Conservation (phyloP, 2,113 vertebrate genomes). For the Bolborhynchus lineola region DNA sequence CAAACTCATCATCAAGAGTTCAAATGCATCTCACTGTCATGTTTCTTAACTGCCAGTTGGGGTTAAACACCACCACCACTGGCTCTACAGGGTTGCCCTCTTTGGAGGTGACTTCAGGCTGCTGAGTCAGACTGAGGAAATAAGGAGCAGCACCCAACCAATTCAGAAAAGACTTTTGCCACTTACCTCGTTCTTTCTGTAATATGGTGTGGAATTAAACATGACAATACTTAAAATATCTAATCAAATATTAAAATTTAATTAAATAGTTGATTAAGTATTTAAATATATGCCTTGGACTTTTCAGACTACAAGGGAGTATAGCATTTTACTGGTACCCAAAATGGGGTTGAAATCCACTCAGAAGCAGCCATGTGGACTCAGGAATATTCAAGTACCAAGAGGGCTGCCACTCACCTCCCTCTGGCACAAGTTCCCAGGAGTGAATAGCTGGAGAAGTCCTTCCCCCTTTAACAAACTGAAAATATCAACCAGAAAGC, state of each 20-base stretch:
- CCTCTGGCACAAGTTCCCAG: background rate
- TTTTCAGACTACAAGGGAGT: background rate
- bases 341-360: background rate
- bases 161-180: background rate
- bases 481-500: background rate
- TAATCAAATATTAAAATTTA: background rate
- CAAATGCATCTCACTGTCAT: fast-evolving
- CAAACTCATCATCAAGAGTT: background rate
- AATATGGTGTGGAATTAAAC: background rate
- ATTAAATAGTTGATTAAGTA: background rate
- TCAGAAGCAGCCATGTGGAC: background rate
- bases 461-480: background rate
- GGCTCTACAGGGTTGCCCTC: background rate
- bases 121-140: background rate
- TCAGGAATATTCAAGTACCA: background rate
- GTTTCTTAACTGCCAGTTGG: background rate
- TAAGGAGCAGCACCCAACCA: background rate
- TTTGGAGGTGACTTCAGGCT: background rate
- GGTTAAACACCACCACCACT: background rate
- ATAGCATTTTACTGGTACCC: background rate
- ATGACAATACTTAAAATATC: background rate
- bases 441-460: background rate
- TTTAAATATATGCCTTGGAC: background rate
- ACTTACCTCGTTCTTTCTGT: background rate
- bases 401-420: background rate